Conservation (phyloP, 2,113 vertebrate genomes). For the Corythornis cristatus region DNA sequence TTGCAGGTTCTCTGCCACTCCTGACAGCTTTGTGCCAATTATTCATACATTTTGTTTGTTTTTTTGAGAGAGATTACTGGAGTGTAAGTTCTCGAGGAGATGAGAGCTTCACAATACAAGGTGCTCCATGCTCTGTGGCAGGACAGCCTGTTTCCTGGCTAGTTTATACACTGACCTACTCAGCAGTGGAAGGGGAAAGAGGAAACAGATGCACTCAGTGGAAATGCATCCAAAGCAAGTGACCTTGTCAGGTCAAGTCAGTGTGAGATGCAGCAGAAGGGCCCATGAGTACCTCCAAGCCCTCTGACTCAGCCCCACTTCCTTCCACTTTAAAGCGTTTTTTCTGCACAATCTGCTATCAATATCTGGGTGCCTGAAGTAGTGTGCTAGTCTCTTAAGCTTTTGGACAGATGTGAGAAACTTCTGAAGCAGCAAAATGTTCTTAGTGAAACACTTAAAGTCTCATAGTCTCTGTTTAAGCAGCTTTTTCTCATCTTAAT, state of each 20-base stretch:
- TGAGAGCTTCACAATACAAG: background rate
- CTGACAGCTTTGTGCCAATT: background rate
- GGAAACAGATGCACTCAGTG: slow-evolving; percentile 48
- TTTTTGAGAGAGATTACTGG: background rate
- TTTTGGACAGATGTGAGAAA: background rate
- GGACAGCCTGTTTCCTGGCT: slow-evolving; percentile 43
- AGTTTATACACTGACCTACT: background rate
- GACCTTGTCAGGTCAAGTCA: background rate
- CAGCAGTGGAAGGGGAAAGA: background rate
- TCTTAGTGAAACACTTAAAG: background rate
- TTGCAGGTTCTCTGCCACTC: background rate
- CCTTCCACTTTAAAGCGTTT: background rate
- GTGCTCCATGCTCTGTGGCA: background rate
- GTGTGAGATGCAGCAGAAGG: background rate
- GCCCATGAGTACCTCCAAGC: background rate
- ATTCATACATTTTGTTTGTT: background rate
- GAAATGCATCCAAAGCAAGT: slow-evolving; percentile 17
- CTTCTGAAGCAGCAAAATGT: background rate
- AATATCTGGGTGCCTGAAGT: background rate
- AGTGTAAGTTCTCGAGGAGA: background rate
- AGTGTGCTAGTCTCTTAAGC: background rate
- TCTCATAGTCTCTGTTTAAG: background rate
- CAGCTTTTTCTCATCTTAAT: background rate
- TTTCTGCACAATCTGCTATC: background rate
- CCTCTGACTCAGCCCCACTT: background rate